Conservation (phyloP, 2,888 invertebrate species). For the Diplazon laetatorius region DNA sequence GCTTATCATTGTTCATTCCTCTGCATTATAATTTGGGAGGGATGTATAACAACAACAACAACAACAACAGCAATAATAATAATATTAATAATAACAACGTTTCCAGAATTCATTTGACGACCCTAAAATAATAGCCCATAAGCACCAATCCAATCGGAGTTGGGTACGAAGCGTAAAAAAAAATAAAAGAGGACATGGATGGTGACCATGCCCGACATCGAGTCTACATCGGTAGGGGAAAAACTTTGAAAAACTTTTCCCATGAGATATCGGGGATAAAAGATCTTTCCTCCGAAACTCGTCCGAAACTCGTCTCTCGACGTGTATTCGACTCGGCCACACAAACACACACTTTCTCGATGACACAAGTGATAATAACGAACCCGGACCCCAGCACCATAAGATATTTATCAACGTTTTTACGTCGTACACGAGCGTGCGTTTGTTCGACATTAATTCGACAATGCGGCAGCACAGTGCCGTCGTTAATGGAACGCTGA, state of each 20-base stretch:
- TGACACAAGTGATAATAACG: constrained; percentile 16
- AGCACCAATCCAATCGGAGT: not conserved
- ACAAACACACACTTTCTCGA: not conserved
- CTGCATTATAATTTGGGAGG: no score
- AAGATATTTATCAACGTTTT: not conserved
- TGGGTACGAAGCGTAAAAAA: not conserved
- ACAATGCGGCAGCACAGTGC: constrained; percentile 1
- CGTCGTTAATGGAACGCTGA: not conserved
- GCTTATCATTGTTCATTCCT: no score
- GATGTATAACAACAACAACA: no score
- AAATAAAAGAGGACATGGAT: not conserved
- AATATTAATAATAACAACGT: no score
- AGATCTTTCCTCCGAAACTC: constrained; percentile 7
- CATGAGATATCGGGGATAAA: constrained; percentile 1
- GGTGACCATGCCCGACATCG: not conserved
- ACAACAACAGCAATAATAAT: no score
- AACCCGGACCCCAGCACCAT: no score
- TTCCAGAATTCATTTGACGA: no score
- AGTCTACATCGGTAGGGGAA: not conserved
- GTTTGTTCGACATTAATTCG: not conserved
- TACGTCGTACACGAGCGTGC: not conserved
- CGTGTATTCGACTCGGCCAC: not conserved
- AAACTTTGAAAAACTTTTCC: constrained; percentile 12
- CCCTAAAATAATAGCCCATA: no score
- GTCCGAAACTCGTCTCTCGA: not conserved